phyloP scores from a whole-genome alignment of 2,113 vertebrate genomes.

The Orthochromis malagaraziensis region DNA sequence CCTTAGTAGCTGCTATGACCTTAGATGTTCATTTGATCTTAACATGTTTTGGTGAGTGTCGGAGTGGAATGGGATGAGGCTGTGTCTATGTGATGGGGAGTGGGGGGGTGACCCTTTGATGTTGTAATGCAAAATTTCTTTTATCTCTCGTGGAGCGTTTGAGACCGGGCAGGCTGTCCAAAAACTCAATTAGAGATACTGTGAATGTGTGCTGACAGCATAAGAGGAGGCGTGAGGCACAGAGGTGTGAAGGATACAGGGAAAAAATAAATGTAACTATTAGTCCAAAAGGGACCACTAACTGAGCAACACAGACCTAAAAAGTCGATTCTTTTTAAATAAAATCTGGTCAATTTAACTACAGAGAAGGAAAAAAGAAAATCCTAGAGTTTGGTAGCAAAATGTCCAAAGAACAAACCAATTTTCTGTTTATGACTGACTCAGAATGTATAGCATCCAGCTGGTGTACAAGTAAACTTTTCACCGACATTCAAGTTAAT shows the following conservation, averaged over 20 bases:
- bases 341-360: not conserved
- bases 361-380: not conserved
- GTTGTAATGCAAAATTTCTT: conserved; percentile 42
- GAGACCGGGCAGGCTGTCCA: conserved; percentile 23
- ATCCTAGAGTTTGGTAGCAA: not conserved
- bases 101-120: conserved; percentile 18
- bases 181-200: conserved; percentile 42
- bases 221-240: conserved; percentile 39
- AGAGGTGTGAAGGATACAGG: conserved; percentile 14
- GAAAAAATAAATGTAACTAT: not conserved
- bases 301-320: not conserved
- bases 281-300: not conserved
- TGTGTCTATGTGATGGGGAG: not conserved
- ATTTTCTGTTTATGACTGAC: not conserved
- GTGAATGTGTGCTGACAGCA: conserved; percentile 25
- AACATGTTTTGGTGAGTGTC: conserved; percentile 10
- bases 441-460: not conserved
- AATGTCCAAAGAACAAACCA: not conserved
- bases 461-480: conserved; percentile 13
- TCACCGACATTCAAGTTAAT: not conserved
- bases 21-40: conserved; percentile 44
- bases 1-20: conserved; percentile 41
- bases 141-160: conserved; percentile 50
- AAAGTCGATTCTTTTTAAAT: not conserved
- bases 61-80: not conserved